Evolutionary conservation across 2,888 invertebrate species (phyloP).

Genomic region (Drosophila mercatorum): DNA sequence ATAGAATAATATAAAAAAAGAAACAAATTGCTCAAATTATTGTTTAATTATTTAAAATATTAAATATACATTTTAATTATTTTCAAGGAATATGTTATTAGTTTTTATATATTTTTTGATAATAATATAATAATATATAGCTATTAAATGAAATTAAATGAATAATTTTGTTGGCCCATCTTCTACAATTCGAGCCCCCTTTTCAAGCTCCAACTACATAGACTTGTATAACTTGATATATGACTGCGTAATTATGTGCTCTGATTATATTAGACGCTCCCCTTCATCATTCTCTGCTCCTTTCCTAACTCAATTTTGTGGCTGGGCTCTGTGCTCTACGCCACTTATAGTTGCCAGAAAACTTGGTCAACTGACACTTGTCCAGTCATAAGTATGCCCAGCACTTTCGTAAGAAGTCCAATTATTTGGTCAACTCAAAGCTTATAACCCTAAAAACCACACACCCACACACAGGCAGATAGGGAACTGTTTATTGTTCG

Average conservation of each 20-base stretch:
- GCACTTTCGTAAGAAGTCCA: conserved; percentile 44
- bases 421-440: conserved; percentile 66
- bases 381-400: conserved; percentile 17
- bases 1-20: no score
- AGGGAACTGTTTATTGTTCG: conserved; percentile 20
- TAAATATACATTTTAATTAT: no score
- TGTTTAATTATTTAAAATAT: no score
- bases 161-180: background rate
- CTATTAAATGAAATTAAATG: background rate
- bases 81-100: no score
- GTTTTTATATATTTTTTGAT: no score
- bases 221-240: background rate
- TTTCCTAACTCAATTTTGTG: background rate
- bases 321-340: background rate
- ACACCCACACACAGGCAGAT: background rate
- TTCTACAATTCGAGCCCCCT: background rate
- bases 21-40: no score
- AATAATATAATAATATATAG: background rate
- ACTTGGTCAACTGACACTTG: conserved; percentile 46
- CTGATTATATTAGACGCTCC: background rate
- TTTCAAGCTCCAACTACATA: background rate
- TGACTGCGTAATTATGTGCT: background rate
- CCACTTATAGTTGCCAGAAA: conserved; percentile 26
- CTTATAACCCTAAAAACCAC: conserved; percentile 32
- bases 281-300: no score